Percentiles rank a stretch among this genome's conserved stretches.
Evolutionary conservation across 2,113 vertebrate genomes (phyloP).

Genomic region (Ciconia stormi): DNA sequence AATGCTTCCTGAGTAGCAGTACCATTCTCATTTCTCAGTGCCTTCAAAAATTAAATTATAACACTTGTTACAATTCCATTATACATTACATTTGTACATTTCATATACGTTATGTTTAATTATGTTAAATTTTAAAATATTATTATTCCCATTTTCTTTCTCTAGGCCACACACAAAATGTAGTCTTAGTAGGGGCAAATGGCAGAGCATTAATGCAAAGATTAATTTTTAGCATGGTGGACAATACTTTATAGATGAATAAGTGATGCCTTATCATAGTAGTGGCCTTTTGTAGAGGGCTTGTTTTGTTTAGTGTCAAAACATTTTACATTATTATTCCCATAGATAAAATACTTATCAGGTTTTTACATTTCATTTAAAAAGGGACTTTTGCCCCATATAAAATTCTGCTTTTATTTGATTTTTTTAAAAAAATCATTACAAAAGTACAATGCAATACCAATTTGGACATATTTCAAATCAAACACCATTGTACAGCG

Average conservation of each 20-base stretch:
- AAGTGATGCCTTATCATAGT: neutral
- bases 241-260: neutral
- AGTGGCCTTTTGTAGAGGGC: neutral
- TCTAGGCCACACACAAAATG: neutral
- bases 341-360: neutral
- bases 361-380: neutral
- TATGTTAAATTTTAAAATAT: neutral
- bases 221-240: neutral
- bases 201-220: neutral
- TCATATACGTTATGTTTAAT: neutral
- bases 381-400: neutral
- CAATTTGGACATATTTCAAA: conserved; percentile 15
- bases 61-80: neutral
- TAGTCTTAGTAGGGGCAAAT: neutral
- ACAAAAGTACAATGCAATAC: neutral
- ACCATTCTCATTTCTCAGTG: neutral
- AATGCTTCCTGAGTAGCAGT: neutral
- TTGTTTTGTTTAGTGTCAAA: neutral
- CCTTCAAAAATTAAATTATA: neutral
- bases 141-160: neutral
- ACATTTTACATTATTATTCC: neutral
- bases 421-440: neutral
- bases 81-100: neutral
- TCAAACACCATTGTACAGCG: neutral
- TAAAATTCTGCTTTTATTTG: neutral